phyloP scores from a whole-genome alignment of 2,888 invertebrate genomes.

The Lasioglossum zephyrum region DNA sequence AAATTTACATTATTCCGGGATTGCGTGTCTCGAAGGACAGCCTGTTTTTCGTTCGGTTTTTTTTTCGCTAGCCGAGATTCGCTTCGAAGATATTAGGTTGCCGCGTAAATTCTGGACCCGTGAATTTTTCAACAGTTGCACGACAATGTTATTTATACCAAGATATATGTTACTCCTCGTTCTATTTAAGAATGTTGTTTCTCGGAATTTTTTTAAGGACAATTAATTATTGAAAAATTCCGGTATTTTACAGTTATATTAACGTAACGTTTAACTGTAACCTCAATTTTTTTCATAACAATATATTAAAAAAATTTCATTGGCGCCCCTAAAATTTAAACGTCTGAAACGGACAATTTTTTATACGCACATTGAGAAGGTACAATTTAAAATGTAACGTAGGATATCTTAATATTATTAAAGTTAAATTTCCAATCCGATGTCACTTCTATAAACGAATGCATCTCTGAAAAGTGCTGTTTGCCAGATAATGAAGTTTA shows the following conservation, averaged over 20 bases:
- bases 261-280: background rate
- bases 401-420: background rate
- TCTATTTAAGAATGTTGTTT: background rate
- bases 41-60: conserved; percentile 26
- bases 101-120: background rate
- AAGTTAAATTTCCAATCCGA: background rate
- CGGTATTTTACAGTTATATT: background rate
- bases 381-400: too few species aligned
- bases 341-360: too few species aligned
- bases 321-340: too few species aligned
- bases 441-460: background rate
- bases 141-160: background rate
- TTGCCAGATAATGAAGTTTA: background rate
- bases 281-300: background rate
- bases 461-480: background rate
- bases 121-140: background rate
- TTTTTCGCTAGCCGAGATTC: background rate
- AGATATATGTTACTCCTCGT: too few species aligned
- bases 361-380: too few species aligned
- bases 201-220: too few species aligned
- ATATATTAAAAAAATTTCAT: background rate
- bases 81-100: background rate
- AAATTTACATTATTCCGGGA: conserved; percentile 30
- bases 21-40: conserved; percentile 22
- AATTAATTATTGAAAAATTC: background rate